These are phyloP conservation scores for Amphimedon queenslandica DNA, from an alignment of 37 sponge, comb jelly and placozoan species.

Conservation along the genomic window DNA sequence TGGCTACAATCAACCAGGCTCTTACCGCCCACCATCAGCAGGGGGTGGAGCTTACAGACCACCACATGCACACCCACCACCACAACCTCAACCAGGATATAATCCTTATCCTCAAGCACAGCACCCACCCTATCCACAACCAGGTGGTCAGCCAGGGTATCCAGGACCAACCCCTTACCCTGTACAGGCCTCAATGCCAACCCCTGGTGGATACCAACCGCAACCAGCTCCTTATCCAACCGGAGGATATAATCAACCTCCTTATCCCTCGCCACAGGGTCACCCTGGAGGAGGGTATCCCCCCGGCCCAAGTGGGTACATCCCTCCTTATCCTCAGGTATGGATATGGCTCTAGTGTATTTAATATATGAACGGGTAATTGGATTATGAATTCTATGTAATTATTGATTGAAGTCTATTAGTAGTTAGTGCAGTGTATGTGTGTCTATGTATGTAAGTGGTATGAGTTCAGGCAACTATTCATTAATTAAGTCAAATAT, in stretches of 20 bases:
- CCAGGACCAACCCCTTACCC: slow-evolving; percentile 16
- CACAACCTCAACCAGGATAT: background rate
- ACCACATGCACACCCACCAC: slow-evolving; percentile 5
- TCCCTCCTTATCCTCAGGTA: slow-evolving; percentile 15
- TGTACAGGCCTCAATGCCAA: background rate
- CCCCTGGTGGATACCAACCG: slow-evolving; percentile 2
- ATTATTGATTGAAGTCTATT: no score
- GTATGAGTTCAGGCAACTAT: no score
- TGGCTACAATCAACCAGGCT: slow-evolving; percentile 11
- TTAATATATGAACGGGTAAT: no score
- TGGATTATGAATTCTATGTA: no score
- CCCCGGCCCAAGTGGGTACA: no score
- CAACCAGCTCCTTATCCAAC: slow-evolving; percentile 3
- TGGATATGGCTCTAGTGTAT: no score
- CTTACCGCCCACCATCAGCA: slow-evolving; percentile 7
- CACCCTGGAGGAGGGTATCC: background rate
- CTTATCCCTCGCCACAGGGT: background rate
- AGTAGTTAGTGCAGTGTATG: no score
- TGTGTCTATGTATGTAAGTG: no score
- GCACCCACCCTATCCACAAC: background rate
- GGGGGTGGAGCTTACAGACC: background rate
- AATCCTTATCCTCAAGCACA: slow-evolving; percentile 18
- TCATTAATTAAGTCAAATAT: no score
- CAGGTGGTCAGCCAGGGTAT: background rate
- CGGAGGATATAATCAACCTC: background rate